Evolutionary conservation across 2,113 vertebrate genomes (phyloP), one percentile per base, ranked within the genome.

Genomic region (Anarrhichthys ocellatus): DNA sequence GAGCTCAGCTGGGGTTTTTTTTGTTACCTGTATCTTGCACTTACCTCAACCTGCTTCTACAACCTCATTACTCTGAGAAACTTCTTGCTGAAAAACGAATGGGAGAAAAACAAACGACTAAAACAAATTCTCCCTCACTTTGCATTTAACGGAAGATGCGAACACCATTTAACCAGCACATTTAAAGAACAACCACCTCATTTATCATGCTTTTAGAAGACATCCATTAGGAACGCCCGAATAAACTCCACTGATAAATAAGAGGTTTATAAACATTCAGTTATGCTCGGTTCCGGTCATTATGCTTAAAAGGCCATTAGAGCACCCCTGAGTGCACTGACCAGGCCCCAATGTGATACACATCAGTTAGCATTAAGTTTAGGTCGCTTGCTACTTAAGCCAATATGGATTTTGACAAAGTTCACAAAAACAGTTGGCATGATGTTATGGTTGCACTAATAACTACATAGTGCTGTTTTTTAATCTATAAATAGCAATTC

Each of bases 281-380:
- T 87, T 84, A 72, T 91, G 78, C 85, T 86, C 73, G 80, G 75
- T 73, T 88, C n/a, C 65, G 75, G 74, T 86, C 88, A 90, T 91
- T 87, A 89, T 76, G 81, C 83, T 89, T 91, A 89, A 89, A 92
- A 85, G 85, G 83, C 88, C 90, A 90, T 90, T 91, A 91, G 87
- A 74, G 78, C 83, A 71, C 73, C 81, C 78, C 36, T 65, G 66
- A 87, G 81, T 88, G 83, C 56, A 66, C 32, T 79, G 62, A 66
- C 61, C n/a, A 40, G 78, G 68, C 62, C 32, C 78, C 76, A 74
- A 52, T 76, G 46, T 0, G 77, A 76, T 80, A 63, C 84, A 83
- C 83, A 85, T 87, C 73, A 80, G 68, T 76, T 80, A 78, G 63
- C 56, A 73, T 85, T 85, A 82, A 54, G 38, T 80, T 73, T 84